These are phyloP conservation scores for Bucco capensis DNA, from an alignment of 2,113 vertebrate genomes.

Conservation along the genomic window DNA sequence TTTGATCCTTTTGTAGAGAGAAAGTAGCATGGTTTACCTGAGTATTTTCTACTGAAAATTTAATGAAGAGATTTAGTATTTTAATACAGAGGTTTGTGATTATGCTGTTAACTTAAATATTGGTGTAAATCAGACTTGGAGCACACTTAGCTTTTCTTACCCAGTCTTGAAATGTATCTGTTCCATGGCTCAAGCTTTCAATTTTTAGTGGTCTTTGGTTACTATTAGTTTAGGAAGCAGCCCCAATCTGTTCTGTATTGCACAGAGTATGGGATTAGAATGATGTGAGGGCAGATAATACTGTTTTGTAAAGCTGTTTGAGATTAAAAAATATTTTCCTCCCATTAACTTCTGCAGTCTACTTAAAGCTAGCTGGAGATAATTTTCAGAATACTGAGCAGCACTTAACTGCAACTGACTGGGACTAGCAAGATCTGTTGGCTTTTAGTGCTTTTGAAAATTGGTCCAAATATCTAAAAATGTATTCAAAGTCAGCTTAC, in stretches of 20 bases:
- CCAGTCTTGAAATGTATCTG: not conserved
- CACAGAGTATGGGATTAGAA: not conserved
- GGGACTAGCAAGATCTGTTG: not conserved
- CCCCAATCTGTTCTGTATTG: not conserved
- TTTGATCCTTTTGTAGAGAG: not conserved
- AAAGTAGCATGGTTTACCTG: not conserved
- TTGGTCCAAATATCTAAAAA: not conserved
- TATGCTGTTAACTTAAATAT: not conserved
- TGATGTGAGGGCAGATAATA: not conserved
- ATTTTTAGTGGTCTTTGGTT: not conserved
- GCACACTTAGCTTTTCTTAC: not conserved
- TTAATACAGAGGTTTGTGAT: not conserved
- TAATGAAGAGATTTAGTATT: not conserved
- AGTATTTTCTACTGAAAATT: not conserved
- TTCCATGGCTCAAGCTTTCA: not conserved
- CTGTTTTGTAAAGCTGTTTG: not conserved
- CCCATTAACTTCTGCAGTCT: not conserved
- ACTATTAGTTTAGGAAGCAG: not conserved
- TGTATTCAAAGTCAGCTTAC: not conserved
- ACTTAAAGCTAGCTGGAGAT: not conserved
- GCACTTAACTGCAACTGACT: not conserved
- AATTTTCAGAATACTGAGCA: not conserved
- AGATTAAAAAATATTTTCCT: not conserved
- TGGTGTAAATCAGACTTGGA: not conserved
- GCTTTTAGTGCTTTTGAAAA: not conserved